Conservation (phyloP, 2,888 invertebrate species). For the Byasa hedistus region DNA sequence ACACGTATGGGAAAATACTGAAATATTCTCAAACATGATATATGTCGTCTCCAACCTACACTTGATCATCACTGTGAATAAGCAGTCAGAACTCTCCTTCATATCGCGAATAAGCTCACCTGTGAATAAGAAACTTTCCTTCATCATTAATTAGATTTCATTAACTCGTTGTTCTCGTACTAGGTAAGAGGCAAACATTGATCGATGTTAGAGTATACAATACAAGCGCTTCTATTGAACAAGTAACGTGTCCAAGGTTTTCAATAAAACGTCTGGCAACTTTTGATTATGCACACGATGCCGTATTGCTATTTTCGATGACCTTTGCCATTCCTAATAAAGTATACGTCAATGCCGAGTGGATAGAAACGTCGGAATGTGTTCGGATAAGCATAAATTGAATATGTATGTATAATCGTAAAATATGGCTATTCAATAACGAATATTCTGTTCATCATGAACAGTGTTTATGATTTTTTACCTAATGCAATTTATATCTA, state of each 20-base stretch:
- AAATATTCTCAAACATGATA: too few species aligned
- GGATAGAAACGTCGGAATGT: slow-evolving; percentile 9
- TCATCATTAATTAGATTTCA: slow-evolving; percentile 1
- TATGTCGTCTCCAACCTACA: too few species aligned
- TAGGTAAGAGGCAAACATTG: slow-evolving; percentile 9
- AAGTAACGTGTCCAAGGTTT: slow-evolving; percentile 23
- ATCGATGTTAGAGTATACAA: slow-evolving; percentile 15
- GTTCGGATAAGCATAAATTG: neutral
- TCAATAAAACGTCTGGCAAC: slow-evolving; percentile 21
- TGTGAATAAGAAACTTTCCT: neutral
- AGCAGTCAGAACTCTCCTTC: too few species aligned
- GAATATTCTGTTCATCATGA: neutral
- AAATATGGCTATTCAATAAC: neutral
- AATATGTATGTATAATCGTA: neutral
- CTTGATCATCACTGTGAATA: too few species aligned
- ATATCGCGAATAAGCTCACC: neutral
- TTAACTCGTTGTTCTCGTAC: neutral
- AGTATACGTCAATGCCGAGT: slow-evolving; percentile 24
- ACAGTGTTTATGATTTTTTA: too few species aligned
- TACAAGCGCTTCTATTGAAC: slow-evolving; percentile 12
- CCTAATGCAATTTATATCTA: too few species aligned
- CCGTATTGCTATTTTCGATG: slow-evolving; percentile 18
- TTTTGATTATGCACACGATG: slow-evolving; percentile 27
- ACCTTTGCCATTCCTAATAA: slow-evolving; percentile 28
- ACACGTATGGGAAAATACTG: too few species aligned